Evolutionary conservation across 2,888 invertebrate species (phyloP).

Genomic region (Drosophila siamana): DNA sequence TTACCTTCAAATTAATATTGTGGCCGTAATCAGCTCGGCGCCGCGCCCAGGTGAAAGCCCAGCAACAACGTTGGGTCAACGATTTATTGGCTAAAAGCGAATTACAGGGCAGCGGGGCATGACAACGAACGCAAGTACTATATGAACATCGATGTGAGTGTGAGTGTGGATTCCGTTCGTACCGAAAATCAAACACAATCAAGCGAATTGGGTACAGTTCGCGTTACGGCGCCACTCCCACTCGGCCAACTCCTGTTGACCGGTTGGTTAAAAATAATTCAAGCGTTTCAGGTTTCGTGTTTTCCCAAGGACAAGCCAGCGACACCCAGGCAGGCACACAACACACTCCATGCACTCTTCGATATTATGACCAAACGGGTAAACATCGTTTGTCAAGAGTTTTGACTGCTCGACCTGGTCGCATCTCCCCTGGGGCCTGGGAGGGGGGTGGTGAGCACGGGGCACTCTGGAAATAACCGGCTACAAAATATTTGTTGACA

Average conservation of each 20-base stretch:
- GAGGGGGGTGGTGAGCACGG: not conserved
- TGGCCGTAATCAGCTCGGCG: constrained; percentile 65
- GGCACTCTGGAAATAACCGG: constrained; percentile 47
- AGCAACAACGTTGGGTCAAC: constrained; percentile 44
- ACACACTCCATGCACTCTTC: constrained; percentile 17
- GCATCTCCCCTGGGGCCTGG: constrained; percentile 9
- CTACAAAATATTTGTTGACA: constrained; percentile 83
- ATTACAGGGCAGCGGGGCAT: constrained; percentile 65
- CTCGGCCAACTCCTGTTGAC: constrained; percentile 31
- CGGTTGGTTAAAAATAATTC: constrained; percentile 73
- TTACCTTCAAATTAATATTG: constrained; percentile 76
- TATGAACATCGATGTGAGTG: constrained; percentile 5
- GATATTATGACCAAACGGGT: constrained; percentile 56
- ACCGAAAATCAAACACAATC: constrained; percentile 81
- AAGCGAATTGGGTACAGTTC: constrained; percentile 76
- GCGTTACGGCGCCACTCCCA: constrained; percentile 43
- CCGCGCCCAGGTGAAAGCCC: constrained; percentile 42
- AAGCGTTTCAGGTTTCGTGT: constrained; percentile 59
- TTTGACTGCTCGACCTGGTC: constrained; percentile 64
- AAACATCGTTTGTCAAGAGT: constrained; percentile 80
- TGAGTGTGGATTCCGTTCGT: not conserved
- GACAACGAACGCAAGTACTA: not conserved
- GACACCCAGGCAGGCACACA: constrained; percentile 35
- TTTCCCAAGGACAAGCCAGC: constrained; percentile 57
- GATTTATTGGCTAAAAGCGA: constrained; percentile 76